phyloP scores from a whole-genome alignment of 1,140 invertebrate genomes.

The Drosophila biarmipes region DNA sequence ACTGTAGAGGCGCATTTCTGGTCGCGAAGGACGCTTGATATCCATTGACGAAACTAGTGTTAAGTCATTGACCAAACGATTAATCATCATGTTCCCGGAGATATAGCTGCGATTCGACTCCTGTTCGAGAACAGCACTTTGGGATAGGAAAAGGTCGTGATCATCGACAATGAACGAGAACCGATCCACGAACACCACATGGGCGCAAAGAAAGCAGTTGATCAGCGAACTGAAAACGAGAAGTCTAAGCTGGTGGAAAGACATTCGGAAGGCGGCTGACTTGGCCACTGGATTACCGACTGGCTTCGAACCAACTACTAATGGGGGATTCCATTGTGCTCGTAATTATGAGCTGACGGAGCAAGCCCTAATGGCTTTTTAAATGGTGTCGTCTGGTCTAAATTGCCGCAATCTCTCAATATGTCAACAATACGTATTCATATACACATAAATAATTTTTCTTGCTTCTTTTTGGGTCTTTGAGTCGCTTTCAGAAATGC shows the following conservation, averaged over 20 bases:
- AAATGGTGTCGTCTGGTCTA: slow-evolving; percentile 50
- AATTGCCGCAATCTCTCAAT: slow-evolving; percentile 49
- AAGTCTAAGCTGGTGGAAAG: slow-evolving; percentile 9
- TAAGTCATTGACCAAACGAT: slow-evolving; percentile 32
- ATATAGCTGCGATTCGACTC: slow-evolving; percentile 61
- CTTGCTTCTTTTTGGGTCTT: slow-evolving; percentile 15
- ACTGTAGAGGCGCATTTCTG: slow-evolving; percentile 51
- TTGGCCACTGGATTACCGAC: slow-evolving; percentile 12
- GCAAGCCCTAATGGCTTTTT: slow-evolving; percentile 49
- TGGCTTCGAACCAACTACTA: slow-evolving; percentile 21
- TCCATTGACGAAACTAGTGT: slow-evolving; percentile 36
- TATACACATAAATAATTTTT: slow-evolving; percentile 16
- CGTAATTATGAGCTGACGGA: slow-evolving; percentile 18
- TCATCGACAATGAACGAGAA: slow-evolving; percentile 49
- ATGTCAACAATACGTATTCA: slow-evolving; percentile 43
- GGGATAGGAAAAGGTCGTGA: slow-evolving; percentile 29
- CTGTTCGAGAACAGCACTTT: slow-evolving; percentile 49
- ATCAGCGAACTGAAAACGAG: slow-evolving; percentile 6
- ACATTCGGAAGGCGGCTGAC: slow-evolving; percentile 24
- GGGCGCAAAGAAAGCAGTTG: slow-evolving; percentile 9
- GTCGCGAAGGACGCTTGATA: slow-evolving; percentile 26
- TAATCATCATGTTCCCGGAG: slow-evolving; percentile 50
- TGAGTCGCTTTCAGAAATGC: slow-evolving; percentile 26
- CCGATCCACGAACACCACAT: slow-evolving; percentile 41
- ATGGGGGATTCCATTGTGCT: slow-evolving; percentile 32